Evolutionary conservation across 2,888 invertebrate species (phyloP), one percentile per base, ranked within the genome.

Genomic region (Apotomis capreana): DNA sequence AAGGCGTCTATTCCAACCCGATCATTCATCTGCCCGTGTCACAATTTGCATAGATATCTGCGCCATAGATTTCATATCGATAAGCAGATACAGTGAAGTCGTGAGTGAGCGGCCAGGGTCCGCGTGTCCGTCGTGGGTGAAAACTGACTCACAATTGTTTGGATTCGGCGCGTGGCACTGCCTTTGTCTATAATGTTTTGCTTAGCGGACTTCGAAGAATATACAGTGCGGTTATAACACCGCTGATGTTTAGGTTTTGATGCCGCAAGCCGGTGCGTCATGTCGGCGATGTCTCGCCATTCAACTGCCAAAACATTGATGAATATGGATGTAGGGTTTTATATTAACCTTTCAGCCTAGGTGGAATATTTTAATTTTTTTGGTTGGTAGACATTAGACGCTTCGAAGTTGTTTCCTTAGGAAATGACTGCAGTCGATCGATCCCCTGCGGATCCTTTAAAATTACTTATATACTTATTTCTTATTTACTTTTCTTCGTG

Each of bases 81-180:
- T 67, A 67, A 55, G 60, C 37, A 51, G 59, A 71, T 68, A 68
- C 51, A 67, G 61, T 37, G 52, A 46, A 68, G 68, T 68, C 72
- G 72, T 72, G 72, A 68, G 58, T 54, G 72, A 59, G 59, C 63
- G 68, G 67, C 36, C 44, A 8, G 44, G 13, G 65, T 65, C 55
- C 65, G 57, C 61, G 60, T 26, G 64, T 51, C 44, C 52, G 58
- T 59, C 52, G 62, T 67, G 68, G 67, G 71, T 68, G 68, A 55
- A 59, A 60, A 76, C 73, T 87, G 88, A 89, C 77, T 89, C 87
- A 89, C 80, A 71, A 77, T 75, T 92, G 91, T 92, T 92, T 92
- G 82, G 80, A 79, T 78, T 78, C 79, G 89, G 89, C 92, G 89
- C 92, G 92, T 92, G 92, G 87, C 92, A 88, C 87, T 86, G 87